Evolutionary conservation across 2,113 vertebrate genomes (phyloP), one percentile per base, ranked within the genome.

Genomic region (Phrynosoma platyrhinos): DNA sequence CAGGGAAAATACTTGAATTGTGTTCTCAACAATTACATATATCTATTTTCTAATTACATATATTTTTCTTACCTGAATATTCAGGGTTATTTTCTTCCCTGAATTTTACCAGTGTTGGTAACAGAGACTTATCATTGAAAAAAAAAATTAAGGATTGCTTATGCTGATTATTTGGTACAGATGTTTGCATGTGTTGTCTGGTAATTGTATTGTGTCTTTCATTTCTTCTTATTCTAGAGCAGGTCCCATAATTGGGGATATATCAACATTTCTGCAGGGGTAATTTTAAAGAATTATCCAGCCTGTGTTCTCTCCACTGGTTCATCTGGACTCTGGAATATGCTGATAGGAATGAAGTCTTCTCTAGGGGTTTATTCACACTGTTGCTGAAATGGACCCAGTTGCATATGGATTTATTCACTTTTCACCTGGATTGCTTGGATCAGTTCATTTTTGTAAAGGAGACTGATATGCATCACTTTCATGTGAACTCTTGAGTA

Each of bases 201-300:
- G 94, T 94, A 95, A 94, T 89, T 91, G 85, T 91, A 75, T 93
- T 94, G 92, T 95, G 69, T 95, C 84, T 95, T 0, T 87, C 91
- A 8, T 91, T 94, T 89, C 90, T 94, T 93, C 86, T 76, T 78
- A 83, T 94, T 93, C 90, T 94, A 90, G 92, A 95, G 92, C 88
- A 95, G 94, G 93, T 94, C 93, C 92, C 69, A 4, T 94, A 94
- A 95, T 94, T 94, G 93, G 94, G 93, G 95, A 94, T 95, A 94
- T 95, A 95, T 96, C 94, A 92, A 0, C 93, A 89, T 96, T 95
- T 95, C 93, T 94, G 94, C 91, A 93, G 94, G 90, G 95, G 93
- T 96, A 95, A 95, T 95, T 95, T 95, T 96, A 94, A 91, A 94
- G 94, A 95, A 95, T 95, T 95, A 94, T 94, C 91, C 25, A 0